A percentile compares a stretch with the other conserved stretches of the same genome.
phyloP scores from a whole-genome alignment of 2,797 vertebrate genomes.

The Serranus cabrilla region DNA sequence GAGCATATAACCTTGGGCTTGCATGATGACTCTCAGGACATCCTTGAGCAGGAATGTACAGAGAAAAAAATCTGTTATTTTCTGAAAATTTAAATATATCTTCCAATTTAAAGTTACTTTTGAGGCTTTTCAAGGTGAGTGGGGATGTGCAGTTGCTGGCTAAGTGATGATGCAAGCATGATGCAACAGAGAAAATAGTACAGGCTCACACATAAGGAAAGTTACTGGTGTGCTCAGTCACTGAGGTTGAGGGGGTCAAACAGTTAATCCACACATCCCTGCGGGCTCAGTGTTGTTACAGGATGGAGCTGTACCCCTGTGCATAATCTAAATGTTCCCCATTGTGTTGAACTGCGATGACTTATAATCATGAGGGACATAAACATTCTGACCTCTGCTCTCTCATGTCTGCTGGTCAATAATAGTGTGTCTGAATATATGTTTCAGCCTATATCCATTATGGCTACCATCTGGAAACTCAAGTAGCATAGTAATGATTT shows the following conservation, averaged over 20 bases:
- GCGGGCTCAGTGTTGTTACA: conserved; percentile 53
- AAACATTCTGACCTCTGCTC: conserved; percentile 70
- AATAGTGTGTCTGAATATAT: conserved; percentile 58
- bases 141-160: conserved; percentile 50
- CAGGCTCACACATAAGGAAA: conserved; percentile 55
- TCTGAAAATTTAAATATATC: conserved; percentile 57
- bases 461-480: conserved; percentile 66
- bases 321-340: conserved; percentile 51
- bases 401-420: conserved; percentile 49
- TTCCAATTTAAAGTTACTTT: conserved; percentile 71
- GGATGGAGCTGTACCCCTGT: conserved; percentile 39
- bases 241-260: conserved; percentile 66
- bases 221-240: conserved; percentile 36
- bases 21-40: conserved; percentile 42
- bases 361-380: conserved; percentile 58
- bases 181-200: conserved; percentile 60
- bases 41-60: conserved; percentile 32
- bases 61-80: conserved; percentile 37
- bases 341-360: conserved; percentile 53
- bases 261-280: conserved; percentile 61
- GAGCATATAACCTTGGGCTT: conserved; percentile 32
- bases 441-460: conserved; percentile 36
- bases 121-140: conserved; percentile 63
- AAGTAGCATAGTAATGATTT: conserved; percentile 47
- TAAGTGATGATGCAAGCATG: conserved; percentile 66